Conservation (phyloP, 1,140 invertebrate species). For the Drosophila cardini region DNA sequence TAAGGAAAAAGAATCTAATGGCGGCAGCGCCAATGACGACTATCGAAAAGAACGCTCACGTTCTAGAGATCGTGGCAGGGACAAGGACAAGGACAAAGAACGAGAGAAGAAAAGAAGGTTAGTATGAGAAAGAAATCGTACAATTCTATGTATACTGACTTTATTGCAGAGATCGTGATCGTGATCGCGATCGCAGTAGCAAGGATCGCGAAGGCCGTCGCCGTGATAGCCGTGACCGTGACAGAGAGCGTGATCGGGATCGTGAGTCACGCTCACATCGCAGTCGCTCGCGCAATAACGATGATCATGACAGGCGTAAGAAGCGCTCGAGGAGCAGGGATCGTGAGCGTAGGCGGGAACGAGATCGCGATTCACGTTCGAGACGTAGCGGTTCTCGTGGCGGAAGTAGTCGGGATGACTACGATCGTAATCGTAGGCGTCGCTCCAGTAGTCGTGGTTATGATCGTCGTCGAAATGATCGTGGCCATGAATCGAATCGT, state of each 20-base stretch:
- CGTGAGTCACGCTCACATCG: slow-evolving; percentile 79
- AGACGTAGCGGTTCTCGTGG: slow-evolving; percentile 64
- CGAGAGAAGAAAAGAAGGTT: slow-evolving; percentile 85
- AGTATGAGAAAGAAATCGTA: too few species aligned
- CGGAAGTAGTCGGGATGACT: slow-evolving; percentile 51
- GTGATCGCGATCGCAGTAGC: slow-evolving; percentile 53
- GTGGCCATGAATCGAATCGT: slow-evolving; percentile 83
- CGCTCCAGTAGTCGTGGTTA: slow-evolving; percentile 69
- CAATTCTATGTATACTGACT: too few species aligned
- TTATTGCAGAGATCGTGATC: slow-evolving; percentile 63
- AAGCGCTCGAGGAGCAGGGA: slow-evolving; percentile 78
- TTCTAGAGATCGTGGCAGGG: slow-evolving; percentile 79
- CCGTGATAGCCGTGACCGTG: slow-evolving; percentile 76
- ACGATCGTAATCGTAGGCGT: slow-evolving; percentile 53
- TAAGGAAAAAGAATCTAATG: slow-evolving; percentile 60
- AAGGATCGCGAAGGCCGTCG: slow-evolving; percentile 83
- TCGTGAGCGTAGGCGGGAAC: slow-evolving; percentile 82
- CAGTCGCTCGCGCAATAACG: slow-evolving; percentile 85
- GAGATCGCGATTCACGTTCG: slow-evolving; percentile 65
- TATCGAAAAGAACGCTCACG: slow-evolving; percentile 69
- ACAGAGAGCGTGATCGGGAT: slow-evolving; percentile 64
- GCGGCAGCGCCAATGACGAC: slow-evolving; percentile 46
- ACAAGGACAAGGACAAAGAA: slow-evolving; percentile 85
- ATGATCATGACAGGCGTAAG: slow-evolving; percentile 66
- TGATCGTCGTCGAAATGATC: slow-evolving; percentile 83